Evolutionary conservation across 2,888 invertebrate species (phyloP).

Genomic region (Agonum fuliginosum): DNA sequence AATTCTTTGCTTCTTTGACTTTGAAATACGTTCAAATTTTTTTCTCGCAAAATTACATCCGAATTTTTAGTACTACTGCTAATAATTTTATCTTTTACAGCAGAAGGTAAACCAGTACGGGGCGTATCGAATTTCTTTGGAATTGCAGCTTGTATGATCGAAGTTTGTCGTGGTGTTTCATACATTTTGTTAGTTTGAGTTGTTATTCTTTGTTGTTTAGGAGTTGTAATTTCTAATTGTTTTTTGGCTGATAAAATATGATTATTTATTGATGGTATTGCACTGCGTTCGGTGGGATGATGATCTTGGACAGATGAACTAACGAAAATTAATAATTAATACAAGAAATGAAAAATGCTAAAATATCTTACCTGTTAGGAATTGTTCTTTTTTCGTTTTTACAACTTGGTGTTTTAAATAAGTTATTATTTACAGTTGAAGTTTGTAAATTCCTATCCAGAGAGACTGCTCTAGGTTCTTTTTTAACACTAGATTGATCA

Average conservation of each 20-base stretch:
- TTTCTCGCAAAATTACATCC: constrained; percentile 33
- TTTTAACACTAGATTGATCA: background rate
- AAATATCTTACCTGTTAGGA: constrained; percentile 2
- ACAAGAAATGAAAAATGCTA: background rate
- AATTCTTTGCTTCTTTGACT: background rate
- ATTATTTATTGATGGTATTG: background rate
- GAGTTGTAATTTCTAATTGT: background rate
- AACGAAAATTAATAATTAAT: background rate
- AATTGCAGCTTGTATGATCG: constrained; percentile 16
- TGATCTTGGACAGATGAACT: background rate
- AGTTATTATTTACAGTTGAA: background rate
- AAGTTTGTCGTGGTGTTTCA: constrained; percentile 19
- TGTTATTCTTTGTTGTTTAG: constrained; percentile 1
- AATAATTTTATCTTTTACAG: constrained; percentile 2
- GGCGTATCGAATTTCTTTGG: constrained; percentile 17
- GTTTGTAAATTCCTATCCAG: background rate
- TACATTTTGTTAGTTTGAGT: background rate
- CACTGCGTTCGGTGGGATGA: background rate
- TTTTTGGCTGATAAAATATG: background rate
- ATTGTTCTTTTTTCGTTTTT: constrained; percentile 11
- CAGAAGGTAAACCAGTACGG: background rate
- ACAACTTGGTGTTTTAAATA: constrained; percentile 34
- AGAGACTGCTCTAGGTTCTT: background rate
- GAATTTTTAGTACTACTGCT: constrained; percentile 2
- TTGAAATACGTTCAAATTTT: constrained; percentile 20